phyloP scores from a whole-genome alignment of 1,140 invertebrate genomes.

The Drosophila sturtevanti region DNA sequence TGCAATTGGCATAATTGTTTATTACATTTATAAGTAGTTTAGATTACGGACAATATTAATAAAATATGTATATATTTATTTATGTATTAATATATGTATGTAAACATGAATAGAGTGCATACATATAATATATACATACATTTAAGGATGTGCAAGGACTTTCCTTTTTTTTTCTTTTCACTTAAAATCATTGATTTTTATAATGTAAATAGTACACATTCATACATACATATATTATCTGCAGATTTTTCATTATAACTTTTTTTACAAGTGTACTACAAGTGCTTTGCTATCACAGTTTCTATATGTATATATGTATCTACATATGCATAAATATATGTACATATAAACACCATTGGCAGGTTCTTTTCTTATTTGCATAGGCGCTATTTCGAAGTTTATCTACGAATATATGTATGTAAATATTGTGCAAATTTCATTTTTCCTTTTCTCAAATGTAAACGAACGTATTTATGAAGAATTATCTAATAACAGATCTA shows the following conservation, averaged over 20 bases:
- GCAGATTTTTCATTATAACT: neutral
- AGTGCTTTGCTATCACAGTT: conserved; percentile 15
- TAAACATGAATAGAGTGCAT: neutral
- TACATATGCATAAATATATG: too few species aligned
- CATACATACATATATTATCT: neutral
- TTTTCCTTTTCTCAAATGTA: too few species aligned
- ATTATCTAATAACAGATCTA: too few species aligned
- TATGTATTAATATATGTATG: neutral
- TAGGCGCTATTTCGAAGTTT: too few species aligned
- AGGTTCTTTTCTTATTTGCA: too few species aligned
- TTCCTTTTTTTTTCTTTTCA: too few species aligned
- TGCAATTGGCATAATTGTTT: conserved; percentile 4
- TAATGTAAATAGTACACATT: too few species aligned
- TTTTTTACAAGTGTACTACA: neutral
- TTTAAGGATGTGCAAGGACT: too few species aligned
- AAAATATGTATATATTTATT: conserved; percentile 1
- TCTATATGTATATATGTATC: neutral
- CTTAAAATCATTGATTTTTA: neutral
- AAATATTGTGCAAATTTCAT: too few species aligned
- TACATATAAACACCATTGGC: too few species aligned
- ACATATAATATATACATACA: neutral
- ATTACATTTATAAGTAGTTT: neutral
- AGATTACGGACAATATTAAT: neutral
- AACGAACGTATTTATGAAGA: too few species aligned
- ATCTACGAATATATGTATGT: too few species aligned